Evolutionary conservation across 2,113 vertebrate genomes (phyloP).

Genomic region (Anhinga rufa): DNA sequence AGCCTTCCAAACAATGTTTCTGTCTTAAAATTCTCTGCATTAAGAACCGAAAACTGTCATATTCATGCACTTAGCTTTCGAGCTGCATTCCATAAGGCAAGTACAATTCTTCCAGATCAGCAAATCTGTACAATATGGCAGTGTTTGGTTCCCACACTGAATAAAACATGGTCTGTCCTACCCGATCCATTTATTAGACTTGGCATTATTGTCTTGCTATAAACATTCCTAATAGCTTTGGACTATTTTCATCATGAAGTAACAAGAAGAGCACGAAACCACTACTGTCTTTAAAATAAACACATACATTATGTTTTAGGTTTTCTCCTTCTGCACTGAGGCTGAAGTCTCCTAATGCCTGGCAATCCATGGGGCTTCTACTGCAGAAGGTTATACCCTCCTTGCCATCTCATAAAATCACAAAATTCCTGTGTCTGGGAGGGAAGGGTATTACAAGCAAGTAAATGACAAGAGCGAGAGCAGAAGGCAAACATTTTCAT

Average conservation of each 20-base stretch:
- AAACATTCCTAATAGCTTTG: background rate
- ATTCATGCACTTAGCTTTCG: background rate
- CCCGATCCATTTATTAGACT: background rate
- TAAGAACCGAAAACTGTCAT: background rate
- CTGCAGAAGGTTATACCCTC: background rate
- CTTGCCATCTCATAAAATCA: background rate
- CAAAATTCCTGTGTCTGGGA: background rate
- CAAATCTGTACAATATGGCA: background rate
- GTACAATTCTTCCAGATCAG: slow-evolving; percentile 8
- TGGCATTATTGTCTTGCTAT: slow-evolving; percentile 15
- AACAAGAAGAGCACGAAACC: background rate
- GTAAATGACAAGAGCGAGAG: background rate
- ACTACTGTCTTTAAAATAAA: background rate
- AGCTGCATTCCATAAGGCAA: slow-evolving; percentile 13
- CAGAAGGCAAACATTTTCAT: background rate
- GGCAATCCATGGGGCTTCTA: background rate
- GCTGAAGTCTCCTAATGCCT: background rate
- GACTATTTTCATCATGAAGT: background rate
- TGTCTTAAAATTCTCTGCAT: background rate
- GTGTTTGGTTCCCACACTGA: slow-evolving; percentile 27
- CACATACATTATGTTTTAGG: background rate
- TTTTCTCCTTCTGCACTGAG: background rate
- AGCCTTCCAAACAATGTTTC: background rate
- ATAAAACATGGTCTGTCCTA: slow-evolving; percentile 37
- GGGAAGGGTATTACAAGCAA: background rate